Conservation (phyloP, 2,113 vertebrate species). For the Miniopterus natalensis region DNA sequence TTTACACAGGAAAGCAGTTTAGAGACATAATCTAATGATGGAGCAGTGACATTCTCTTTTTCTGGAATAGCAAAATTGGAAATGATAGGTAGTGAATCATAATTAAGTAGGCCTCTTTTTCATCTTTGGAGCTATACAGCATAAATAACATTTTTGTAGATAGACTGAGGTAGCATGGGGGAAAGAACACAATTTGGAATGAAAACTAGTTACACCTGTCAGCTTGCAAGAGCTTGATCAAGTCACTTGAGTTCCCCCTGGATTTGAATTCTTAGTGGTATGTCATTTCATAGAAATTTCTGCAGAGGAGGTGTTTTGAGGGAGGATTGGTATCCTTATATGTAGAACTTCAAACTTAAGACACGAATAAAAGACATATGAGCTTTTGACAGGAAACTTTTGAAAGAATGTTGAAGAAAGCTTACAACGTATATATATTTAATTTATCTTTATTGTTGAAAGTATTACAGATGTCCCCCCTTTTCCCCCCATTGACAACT, state of each 20-base stretch:
- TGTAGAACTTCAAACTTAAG: neutral
- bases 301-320: neutral
- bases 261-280: neutral
- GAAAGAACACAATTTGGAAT: neutral
- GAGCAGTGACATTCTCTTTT: neutral
- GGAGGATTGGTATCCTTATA: neutral
- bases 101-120: neutral
- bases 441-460: no score
- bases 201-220: neutral
- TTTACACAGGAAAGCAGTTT: slow-evolving; percentile 44
- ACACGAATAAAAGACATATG: neutral
- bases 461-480: no score
- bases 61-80: slow-evolving; percentile 6
- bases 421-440: neutral
- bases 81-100: neutral
- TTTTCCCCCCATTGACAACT: no score
- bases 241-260: neutral
- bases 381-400: slow-evolving; percentile 10
- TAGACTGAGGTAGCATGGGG: neutral
- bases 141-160: slow-evolving; percentile 30
- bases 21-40: slow-evolving; percentile 25
- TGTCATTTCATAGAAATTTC: neutral
- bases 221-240: neutral
- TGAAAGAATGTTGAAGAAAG: slow-evolving; percentile 45
- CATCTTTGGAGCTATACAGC: neutral